Evolutionary conservation across 2,797 vertebrate genomes (phyloP), one percentile per base, ranked within the genome.

Genomic region (Schizothorax lantsangensis): DNA sequence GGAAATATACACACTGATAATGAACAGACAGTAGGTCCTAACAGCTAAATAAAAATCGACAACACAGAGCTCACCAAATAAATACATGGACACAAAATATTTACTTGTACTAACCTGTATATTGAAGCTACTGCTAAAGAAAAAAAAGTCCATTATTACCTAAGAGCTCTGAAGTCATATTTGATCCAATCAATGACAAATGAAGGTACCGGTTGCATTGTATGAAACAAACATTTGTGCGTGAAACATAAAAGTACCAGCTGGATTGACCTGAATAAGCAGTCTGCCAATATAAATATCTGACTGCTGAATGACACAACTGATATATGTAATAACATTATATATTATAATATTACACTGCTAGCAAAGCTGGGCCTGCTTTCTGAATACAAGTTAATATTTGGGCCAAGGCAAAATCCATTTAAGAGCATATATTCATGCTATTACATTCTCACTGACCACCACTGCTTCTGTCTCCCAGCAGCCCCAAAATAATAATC

Each of bases 401-500:
- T 15, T 62, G 36, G 17, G 17, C 6, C 38, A 40, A 52, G 23
- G 47, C 45, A 3, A 85, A 30, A 78, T 54, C 62, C 30, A 54
- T 68, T 49, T 68, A 64, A 72, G 23, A 79, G 47, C 30, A 78
- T 30, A 43, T 33, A 73, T 45, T 83, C 10, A 74, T 57, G 23
- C 15, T 19, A 30, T 73, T 83, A 57, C 36, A 47, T 36, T 85
- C 45, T 66, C 33, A 62, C 26, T 80, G 77, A 59, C 38, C 17
- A 0, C 52, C 49, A 59, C n/a, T 36, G 49, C 26, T 73, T 40
- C 23, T 59, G n/a, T 43, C 59, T 66, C 40, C 26, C 43, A 64
- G 59, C 40, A 77, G 30, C 74, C n/a, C 52, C 78, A 23, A 47
- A 72, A 77, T 33, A 75, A 79, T 85, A 47, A 74, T 74, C 36